Percentiles rank a stretch among this genome's conserved stretches.
phyloP scores from a whole-genome alignment of 2,888 invertebrate genomes.

The Hirtodrosophila cameraria region DNA sequence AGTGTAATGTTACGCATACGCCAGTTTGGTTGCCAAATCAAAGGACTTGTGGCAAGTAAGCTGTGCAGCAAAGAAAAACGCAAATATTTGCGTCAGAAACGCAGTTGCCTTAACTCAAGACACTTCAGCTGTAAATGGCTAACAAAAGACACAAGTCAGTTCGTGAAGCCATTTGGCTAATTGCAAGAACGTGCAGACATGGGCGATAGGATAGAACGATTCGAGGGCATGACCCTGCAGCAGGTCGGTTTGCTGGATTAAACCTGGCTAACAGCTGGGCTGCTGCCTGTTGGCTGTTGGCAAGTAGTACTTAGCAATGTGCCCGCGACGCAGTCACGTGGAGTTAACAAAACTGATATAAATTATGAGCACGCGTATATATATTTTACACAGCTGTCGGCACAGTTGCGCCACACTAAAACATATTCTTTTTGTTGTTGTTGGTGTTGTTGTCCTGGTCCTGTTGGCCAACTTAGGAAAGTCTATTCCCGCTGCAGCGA shows the following conservation, averaged over 20 bases:
- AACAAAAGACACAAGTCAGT: slow-evolving; percentile 36
- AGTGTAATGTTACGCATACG: slow-evolving; percentile 13
- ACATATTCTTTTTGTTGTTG: slow-evolving; percentile 65
- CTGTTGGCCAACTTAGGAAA: slow-evolving; percentile 46
- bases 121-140: slow-evolving; percentile 1
- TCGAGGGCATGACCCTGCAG: slow-evolving; percentile 13
- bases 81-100: slow-evolving; percentile 11
- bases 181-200: slow-evolving; percentile 69
- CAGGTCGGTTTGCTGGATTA: slow-evolving; percentile 17
- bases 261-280: slow-evolving; percentile 26
- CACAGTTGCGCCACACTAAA: slow-evolving; percentile 78
- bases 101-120: background rate
- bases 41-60: background rate
- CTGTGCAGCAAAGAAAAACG: background rate
- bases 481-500: slow-evolving; percentile 57
- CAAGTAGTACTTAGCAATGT: slow-evolving; percentile 42
- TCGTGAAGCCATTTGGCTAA: slow-evolving; percentile 70
- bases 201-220: slow-evolving; percentile 27
- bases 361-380: slow-evolving; percentile 77
- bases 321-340: slow-evolving; percentile 75
- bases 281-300: slow-evolving; percentile 39
- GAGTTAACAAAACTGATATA: slow-evolving; percentile 79
- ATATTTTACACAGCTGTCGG: slow-evolving; percentile 79
- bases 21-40: slow-evolving; percentile 1
- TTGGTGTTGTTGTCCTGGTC: slow-evolving; percentile 35